Conservation (phyloP, 2,888 invertebrate species). For the Rotaria magnacalcarata region DNA sequence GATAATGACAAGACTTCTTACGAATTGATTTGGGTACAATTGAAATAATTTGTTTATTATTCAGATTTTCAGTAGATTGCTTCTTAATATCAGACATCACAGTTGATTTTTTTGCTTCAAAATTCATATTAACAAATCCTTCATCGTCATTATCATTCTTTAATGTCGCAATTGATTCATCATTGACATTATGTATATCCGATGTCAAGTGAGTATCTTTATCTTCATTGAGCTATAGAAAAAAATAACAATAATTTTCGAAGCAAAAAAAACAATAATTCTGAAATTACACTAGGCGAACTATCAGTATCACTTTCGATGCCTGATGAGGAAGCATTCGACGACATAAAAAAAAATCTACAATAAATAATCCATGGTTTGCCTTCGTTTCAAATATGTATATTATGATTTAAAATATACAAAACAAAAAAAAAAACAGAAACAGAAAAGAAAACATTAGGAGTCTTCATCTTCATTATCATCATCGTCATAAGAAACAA, state of each 20-base stretch:
- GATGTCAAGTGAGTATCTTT: not conserved
- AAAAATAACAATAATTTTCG: not conserved
- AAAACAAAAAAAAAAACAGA: not conserved
- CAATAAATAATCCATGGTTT: not conserved
- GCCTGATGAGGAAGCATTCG: slow-evolving; percentile 2
- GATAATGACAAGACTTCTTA: not conserved
- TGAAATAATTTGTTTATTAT: not conserved
- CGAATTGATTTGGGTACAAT: not conserved
- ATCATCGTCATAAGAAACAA: slow-evolving; percentile 19
- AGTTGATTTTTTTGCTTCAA: not conserved
- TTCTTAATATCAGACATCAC: not conserved
- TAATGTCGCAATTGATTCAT: not conserved
- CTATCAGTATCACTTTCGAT: slow-evolving; percentile 18
- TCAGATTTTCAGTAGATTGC: not conserved
- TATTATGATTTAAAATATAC: not conserved
- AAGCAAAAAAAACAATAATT: not conserved
- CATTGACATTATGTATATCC: not conserved
- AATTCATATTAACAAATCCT: not conserved
- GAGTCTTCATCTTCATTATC: slow-evolving; percentile 8
- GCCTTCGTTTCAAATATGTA: not conserved
- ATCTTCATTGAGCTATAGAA: not conserved
- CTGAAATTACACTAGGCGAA: not conserved
- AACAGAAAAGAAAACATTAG: not conserved
- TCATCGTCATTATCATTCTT: not conserved
- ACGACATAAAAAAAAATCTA: not conserved